Evolutionary conservation across 2,113 vertebrate genomes (phyloP).

Genomic region (Hemiprocne comata): DNA sequence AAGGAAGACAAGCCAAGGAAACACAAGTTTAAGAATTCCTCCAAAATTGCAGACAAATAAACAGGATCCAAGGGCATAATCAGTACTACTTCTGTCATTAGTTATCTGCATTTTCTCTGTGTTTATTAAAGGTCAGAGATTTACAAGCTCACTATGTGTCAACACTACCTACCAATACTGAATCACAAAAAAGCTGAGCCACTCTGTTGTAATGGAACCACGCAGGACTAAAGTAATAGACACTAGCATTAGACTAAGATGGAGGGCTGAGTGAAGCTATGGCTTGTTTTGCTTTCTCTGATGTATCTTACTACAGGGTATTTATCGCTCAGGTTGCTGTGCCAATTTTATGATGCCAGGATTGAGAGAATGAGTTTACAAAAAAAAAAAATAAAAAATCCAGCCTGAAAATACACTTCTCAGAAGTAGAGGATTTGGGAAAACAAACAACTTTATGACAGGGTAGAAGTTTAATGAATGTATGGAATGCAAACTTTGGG

Average conservation of each 20-base stretch:
- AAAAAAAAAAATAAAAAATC: neutral
- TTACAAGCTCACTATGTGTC: fast-evolving
- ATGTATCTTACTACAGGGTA: neutral
- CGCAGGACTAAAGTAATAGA: neutral
- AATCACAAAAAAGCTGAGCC: neutral
- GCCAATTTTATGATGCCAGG: neutral
- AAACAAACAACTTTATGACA: neutral
- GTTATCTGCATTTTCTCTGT: neutral
- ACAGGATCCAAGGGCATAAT: neutral
- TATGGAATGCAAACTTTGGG: neutral
- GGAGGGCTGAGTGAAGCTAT: neutral
- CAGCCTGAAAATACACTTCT: neutral
- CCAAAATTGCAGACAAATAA: neutral
- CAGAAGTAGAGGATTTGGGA: neutral
- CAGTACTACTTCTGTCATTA: neutral
- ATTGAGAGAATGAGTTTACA: neutral
- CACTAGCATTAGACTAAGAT: neutral
- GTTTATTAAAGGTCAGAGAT: neutral
- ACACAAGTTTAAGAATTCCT: neutral
- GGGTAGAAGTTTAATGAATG: neutral
- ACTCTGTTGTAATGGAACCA: neutral
- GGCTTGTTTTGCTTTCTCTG: neutral
- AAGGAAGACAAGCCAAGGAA: neutral
- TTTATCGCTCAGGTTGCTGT: neutral
- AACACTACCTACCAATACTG: neutral